Base-by-base conservation (phyloP, 2,797 vertebrate species). In the Adelosebastes latens region DNA sequence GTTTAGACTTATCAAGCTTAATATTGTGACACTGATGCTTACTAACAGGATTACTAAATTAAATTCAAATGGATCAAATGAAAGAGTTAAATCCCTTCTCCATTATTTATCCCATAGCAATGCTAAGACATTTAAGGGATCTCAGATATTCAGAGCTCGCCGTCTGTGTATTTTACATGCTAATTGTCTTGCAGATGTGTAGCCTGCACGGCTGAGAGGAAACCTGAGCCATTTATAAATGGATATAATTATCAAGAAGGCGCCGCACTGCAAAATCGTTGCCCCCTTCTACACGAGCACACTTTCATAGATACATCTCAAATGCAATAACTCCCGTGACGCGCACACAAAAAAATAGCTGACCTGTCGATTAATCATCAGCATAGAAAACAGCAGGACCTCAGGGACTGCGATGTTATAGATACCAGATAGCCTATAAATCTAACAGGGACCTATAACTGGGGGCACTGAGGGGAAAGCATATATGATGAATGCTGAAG, bases 361-460 rank as follows among this genome's bases (percentile, higher is more conserved):
- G 78, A 90, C 80, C 83, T 87, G 87, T 80, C 73, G 27, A 89
- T 92, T 87, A 80, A 91, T 94, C 88, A 90, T 80, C 61, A 70
- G 77, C 65, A 80, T 56, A 80, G 74, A 73, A 77, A 88, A 76
- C 84, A 83, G 84, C 62, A 60, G 70, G 80, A 85, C 88, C 84
- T 67, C 63, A 46, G 91, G 92, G 92, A 91, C 63, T 20, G 65
- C 12, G 56, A 81, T 70, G 77, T 78, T 90, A 87, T 80, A 89
- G 86, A 88, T 84, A 90, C 86, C 77, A 79, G 80, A 79, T 79
- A 77, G 84, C 84, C 81, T 77, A 93, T 92, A 89, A 92, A 94
- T 93, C 88, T 90, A 87, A 77, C 76, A 8, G 25, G 69, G 88
- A 87, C 86, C 88, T 89, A 81, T 89, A 88, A 88, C 85, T 87